Evolutionary conservation across 2,797 vertebrate species (phyloP), one percentile per base, ranked within the genome.

Genomic region (Jordanella pulchra): DNA sequence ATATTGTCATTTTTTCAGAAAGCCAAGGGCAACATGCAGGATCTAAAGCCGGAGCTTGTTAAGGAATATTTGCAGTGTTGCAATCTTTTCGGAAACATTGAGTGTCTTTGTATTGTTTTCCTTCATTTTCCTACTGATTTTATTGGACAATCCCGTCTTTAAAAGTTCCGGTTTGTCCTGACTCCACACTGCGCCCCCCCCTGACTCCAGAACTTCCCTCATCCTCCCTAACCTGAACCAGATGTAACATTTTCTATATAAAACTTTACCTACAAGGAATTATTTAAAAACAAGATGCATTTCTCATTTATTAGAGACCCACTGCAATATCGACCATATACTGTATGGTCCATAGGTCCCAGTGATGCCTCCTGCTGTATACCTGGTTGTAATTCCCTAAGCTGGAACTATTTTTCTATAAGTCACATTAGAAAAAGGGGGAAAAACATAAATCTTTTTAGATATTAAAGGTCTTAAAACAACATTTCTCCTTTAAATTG

Each of bases 151-250:
- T 71, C 72, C 51, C n/a, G 67, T 87, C 85, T 92, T 87, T 83
- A 82, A 91, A 82, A 77, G 86, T 91, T 94, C 87, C 83, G 80
- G 85, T 91, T 79, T 75, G 78, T 82, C 68, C 51, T 84, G 85
- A 89, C 84, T 77, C 79, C 45, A 64, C 82, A 84, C 32, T 56
- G 74, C 82, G 65, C 83, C 87, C 84, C 87, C 84, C 84, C 81
- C 72, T 67, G 71, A 77, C 66, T 84, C 64, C 78, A 75, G 87
- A 89, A 92, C 87, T 89, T 92, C 89, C 89, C 89, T 73, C 80
- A 72, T 55, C 73, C 83, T 84, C 74, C 67, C 77, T 93, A 94
- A 94, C 84, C 87, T 77, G 78, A 93, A 92, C 91, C 93, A 95
- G 92, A 94, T 93, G 89, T 77, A 86, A 66, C 72, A 77, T 89